Conservation (phyloP, 2,113 vertebrate genomes). For the Ploceus nigricollis region DNA sequence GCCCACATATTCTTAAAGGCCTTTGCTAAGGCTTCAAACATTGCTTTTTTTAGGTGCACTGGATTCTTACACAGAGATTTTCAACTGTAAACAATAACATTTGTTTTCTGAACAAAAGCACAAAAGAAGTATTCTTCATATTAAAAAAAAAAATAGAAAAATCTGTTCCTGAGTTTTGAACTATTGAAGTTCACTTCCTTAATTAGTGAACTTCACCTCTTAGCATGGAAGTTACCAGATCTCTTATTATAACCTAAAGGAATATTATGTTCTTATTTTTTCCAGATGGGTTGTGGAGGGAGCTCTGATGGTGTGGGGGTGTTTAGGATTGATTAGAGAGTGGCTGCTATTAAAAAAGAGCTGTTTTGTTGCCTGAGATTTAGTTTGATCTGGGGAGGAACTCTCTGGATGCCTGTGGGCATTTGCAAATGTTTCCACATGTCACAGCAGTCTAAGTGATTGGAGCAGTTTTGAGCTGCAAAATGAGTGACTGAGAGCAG, state of each 20-base stretch:
- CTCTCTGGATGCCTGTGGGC: neutral
- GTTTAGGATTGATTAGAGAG: conserved; percentile 16
- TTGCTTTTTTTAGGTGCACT: neutral
- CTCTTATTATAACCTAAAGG: neutral
- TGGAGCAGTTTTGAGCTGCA: conserved; percentile 5
- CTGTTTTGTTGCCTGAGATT: conserved; percentile 23
- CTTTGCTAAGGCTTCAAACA: neutral
- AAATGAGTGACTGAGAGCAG: conserved; percentile 35
- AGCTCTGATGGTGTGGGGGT: neutral
- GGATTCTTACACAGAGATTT: neutral
- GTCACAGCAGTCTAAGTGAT: neutral
- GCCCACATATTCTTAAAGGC: neutral
- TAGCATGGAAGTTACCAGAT: neutral
- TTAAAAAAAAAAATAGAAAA: neutral
- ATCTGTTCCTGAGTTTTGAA: neutral
- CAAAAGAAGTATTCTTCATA: neutral
- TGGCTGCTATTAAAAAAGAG: conserved; percentile 19
- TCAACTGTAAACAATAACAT: neutral
- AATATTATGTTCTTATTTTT: neutral
- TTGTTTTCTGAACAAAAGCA: neutral
- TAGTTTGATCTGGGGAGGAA: conserved; percentile 17
- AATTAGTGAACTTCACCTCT: neutral
- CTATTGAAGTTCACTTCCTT: neutral
- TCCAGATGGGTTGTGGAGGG: neutral
- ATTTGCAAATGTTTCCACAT: conserved; percentile 27